These are phyloP conservation scores for Perccottus glenii DNA, from an alignment of 2,113 vertebrate species.

Conservation along the genomic window DNA sequence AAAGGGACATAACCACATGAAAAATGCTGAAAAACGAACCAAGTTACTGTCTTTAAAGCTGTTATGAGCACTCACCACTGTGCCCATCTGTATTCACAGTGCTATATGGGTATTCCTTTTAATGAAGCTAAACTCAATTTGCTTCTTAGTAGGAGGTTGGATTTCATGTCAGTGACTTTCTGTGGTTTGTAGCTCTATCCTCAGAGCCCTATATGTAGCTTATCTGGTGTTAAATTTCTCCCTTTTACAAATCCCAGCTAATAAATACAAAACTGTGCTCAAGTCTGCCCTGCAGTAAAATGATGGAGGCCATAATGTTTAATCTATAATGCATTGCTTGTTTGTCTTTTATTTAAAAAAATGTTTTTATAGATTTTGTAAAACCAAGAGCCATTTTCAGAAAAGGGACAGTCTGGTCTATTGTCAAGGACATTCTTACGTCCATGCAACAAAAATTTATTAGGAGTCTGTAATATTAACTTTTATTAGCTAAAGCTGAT, in stretches of 20 bases:
- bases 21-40: no score
- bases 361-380: slow-evolving; percentile 9
- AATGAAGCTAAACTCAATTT: background rate
- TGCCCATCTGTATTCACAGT: background rate
- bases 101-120: background rate
- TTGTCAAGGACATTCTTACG: background rate
- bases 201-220: background rate
- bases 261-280: slow-evolving; percentile 2
- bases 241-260: slow-evolving; percentile 8
- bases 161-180: background rate
- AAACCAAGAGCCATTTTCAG: background rate
- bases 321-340: background rate
- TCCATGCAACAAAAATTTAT: background rate
- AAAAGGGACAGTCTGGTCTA: background rate
- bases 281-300: background rate
- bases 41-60: no score
- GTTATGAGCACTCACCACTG: no score
- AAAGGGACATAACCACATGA: no score
- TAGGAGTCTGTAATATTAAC: background rate
- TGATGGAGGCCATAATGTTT: slow-evolving; percentile 2
- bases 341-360: slow-evolving; percentile 1
- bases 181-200: background rate
- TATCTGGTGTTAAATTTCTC: background rate
- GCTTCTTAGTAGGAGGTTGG: background rate
- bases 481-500: background rate